These are phyloP conservation scores for Lepidurus couesii DNA, from an alignment of 1,140 invertebrate species.

Conservation along the genomic window DNA sequence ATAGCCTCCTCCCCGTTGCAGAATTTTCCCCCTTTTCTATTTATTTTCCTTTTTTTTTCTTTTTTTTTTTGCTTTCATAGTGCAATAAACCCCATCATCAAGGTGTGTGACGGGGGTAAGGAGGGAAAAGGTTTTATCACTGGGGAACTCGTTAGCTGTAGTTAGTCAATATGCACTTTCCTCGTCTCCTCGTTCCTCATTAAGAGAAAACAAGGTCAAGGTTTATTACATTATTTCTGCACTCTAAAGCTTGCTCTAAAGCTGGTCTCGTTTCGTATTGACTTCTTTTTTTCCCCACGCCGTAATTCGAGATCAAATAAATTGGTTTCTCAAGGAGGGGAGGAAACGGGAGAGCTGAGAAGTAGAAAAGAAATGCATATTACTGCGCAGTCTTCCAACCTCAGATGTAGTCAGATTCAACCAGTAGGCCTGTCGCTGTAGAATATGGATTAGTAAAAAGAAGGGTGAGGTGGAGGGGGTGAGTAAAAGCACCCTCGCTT, in stretches of 20 bases:
- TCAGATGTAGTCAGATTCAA: slow-evolving; percentile 11
- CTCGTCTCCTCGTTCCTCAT: background rate
- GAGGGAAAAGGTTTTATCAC: too few relatives aligned
- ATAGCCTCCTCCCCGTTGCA: background rate
- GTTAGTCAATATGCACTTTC: too few relatives aligned
- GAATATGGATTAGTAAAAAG: slow-evolving; percentile 3
- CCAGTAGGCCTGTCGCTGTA: slow-evolving; percentile 16
- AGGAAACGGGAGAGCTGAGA: background rate
- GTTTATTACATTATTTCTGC: background rate
- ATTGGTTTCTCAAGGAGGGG: background rate
- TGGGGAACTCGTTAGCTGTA: too few relatives aligned
- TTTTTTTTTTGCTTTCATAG: background rate
- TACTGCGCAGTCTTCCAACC: background rate
- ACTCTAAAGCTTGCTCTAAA: background rate
- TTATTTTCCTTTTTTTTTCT: background rate
- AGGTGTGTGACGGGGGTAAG: background rate
- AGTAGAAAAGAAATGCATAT: too few relatives aligned
- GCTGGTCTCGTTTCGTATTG: background rate
- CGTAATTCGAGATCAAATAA: background rate
- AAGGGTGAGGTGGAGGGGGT: background rate
- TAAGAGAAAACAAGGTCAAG: slow-evolving; percentile 11
- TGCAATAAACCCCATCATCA: background rate
- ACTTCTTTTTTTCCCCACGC: background rate
- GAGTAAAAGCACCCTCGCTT: background rate
- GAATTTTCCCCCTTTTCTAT: background rate